Conservation (phyloP, 2,888 invertebrate species). For the Heteromyza rotundicornis region DNA sequence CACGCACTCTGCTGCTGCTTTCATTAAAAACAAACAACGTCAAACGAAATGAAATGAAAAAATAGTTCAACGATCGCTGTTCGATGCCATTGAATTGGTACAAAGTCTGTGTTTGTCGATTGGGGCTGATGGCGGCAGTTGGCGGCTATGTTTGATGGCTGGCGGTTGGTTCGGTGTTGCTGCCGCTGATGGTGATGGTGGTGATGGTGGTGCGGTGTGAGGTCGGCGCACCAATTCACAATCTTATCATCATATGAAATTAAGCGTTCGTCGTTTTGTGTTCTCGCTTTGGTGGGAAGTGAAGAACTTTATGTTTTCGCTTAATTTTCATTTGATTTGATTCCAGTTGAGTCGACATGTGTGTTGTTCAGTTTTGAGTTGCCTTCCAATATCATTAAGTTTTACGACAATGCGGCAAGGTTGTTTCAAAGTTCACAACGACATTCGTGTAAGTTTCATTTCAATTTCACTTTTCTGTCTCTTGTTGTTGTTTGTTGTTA, state of each 20-base stretch:
- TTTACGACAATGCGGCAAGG: neutral
- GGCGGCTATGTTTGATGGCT: neutral
- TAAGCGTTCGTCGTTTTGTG: slow-evolving; percentile 2
- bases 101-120: slow-evolving; percentile 23
- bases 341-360: no score
- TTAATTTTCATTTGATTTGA: neutral
- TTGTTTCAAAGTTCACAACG: slow-evolving; percentile 23
- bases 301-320: neutral
- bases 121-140: no score
- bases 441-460: slow-evolving; percentile 9
- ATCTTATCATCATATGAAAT: neutral
- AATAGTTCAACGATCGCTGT: slow-evolving; percentile 23
- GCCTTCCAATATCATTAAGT: neutral
- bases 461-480: no score
- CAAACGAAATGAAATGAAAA: no score
- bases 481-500: slow-evolving; percentile 9
- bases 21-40: no score
- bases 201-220: neutral
- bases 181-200: neutral
- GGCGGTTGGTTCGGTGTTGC: neutral
- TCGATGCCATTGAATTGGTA: slow-evolving; percentile 26
- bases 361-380: no score
- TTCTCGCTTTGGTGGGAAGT: neutral
- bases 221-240: neutral
- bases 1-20: no score